These are phyloP conservation scores for Lapara coniferarum DNA, from an alignment of 2,888 invertebrate genomes.

Conservation along the genomic window DNA sequence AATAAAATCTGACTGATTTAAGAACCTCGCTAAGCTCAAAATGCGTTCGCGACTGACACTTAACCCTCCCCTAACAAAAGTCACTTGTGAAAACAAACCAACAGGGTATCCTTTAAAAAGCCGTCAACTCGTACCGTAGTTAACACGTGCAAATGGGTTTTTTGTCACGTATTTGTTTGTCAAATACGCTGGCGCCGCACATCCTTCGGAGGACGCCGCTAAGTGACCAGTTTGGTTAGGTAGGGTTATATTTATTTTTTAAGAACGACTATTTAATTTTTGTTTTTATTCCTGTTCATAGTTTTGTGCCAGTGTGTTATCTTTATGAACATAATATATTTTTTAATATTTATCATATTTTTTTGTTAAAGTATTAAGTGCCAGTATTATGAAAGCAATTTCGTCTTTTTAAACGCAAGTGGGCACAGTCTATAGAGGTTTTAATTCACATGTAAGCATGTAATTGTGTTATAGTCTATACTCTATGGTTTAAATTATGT, in stretches of 20 bases:
- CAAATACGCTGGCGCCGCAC: conserved; percentile 31
- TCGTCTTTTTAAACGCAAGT: too few species aligned
- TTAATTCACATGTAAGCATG: background rate
- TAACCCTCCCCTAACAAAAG: conserved; percentile 9
- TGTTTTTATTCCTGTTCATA: background rate
- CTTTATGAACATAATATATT: too few species aligned
- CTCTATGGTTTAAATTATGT: too few species aligned
- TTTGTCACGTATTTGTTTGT: conserved; percentile 32
- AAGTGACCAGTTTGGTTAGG: conserved; percentile 7
- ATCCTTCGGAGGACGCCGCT: conserved; percentile 20
- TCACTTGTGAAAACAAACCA: conserved; percentile 25
- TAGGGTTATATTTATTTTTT: conserved; percentile 5
- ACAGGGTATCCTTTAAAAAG: conserved; percentile 23
- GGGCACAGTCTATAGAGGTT: too few species aligned
- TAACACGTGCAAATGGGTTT: conserved; percentile 34
- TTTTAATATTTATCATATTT: too few species aligned
- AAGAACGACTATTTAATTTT: background rate
- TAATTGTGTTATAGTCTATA: background rate
- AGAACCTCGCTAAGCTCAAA: background rate
- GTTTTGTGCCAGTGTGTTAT: background rate
- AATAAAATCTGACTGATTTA: background rate
- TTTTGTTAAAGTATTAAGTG: too few species aligned
- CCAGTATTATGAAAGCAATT: too few species aligned
- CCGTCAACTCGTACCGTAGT: conserved; percentile 17
- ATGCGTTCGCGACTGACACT: background rate